Evolutionary conservation across 2,113 vertebrate species (phyloP), one percentile per base, ranked within the genome.

Genomic region (Epinephelus lanceolatus): DNA sequence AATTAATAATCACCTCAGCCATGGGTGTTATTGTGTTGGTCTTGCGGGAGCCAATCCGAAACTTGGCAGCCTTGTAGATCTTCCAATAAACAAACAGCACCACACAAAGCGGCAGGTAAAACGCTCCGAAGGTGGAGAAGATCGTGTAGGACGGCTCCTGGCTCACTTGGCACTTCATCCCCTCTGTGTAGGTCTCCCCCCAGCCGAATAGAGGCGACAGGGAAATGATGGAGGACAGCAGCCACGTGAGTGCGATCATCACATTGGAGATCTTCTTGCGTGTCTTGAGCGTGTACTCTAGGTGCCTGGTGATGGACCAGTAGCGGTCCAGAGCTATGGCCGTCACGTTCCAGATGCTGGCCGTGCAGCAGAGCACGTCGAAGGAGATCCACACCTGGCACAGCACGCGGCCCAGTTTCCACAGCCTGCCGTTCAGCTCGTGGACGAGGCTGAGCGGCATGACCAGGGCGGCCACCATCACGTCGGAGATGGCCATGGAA

Each of bases 41-140:
- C 93, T 97, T 98, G 56, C 93, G 94, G 60, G 96, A 96, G 1
- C 97, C 97, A 3, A 98, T 96, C 19, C 97, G 96, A 83, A 99
- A 96, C 91, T 96, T 98, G 85, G 98, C 97, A 0, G 98, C 98
- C 92, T 97, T 98, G 96, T 99, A 99, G 93, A 99, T 98, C 95
- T 97, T 98, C 97, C 98, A 99, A 86, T 99, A 99, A n/a, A 99
- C 98, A 53, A 99, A 99, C 0, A 99, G 96, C 79, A 99, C 98
- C 71, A 99, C 98, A 0, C 97, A 97, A 13, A 99, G 97, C 0
- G 98, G 98, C 78, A 99, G 87, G 87, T 98, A 99, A 94, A 99
- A 99, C 0, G 98, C 98, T 4, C 98, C 97, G 62, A 98, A 97
- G 23, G 98, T 99, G 89, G 98, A 99, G 95, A 99, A 98, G 88